These are phyloP conservation scores for Pseudachorutes palmiensis DNA, from an alignment of 1,140 invertebrate species.

Conservation along the genomic window DNA sequence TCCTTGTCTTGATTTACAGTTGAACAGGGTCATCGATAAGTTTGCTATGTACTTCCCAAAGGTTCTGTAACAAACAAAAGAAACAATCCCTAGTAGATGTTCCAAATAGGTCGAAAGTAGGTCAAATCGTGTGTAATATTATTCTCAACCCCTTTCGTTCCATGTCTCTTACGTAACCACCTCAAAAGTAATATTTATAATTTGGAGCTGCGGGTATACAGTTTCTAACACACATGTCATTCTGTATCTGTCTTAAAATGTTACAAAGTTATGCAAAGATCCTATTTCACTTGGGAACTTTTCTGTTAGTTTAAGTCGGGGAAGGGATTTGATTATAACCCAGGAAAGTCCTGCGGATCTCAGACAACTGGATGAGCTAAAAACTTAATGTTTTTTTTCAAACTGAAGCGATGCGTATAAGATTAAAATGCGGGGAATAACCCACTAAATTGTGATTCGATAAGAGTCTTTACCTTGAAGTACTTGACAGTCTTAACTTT, in stretches of 20 bases:
- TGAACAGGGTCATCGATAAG: constrained; percentile 42
- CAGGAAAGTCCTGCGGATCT: constrained; percentile 2
- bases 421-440: background rate
- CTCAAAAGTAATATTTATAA: no score
- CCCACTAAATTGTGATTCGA: background rate
- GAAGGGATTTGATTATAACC: no score
- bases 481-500: constrained; percentile 98
- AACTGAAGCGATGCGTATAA: background rate
- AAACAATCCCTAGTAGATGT: no score
- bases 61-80: constrained; percentile 44
- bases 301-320: no score
- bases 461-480: constrained; percentile 90
- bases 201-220: no score
- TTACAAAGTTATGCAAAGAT: no score
- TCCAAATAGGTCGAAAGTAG: constrained; percentile 47
- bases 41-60: constrained; percentile 46
- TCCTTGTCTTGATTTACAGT: background rate
- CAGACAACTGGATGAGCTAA: background rate
- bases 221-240: no score
- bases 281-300: no score
- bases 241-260: no score
- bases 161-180: no score
- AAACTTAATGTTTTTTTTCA: background rate
- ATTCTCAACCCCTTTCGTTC: no score
- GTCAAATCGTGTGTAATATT: background rate